phyloP scores from a whole-genome alignment of 1,140 invertebrate species.

The Palaemon carinicauda region DNA sequence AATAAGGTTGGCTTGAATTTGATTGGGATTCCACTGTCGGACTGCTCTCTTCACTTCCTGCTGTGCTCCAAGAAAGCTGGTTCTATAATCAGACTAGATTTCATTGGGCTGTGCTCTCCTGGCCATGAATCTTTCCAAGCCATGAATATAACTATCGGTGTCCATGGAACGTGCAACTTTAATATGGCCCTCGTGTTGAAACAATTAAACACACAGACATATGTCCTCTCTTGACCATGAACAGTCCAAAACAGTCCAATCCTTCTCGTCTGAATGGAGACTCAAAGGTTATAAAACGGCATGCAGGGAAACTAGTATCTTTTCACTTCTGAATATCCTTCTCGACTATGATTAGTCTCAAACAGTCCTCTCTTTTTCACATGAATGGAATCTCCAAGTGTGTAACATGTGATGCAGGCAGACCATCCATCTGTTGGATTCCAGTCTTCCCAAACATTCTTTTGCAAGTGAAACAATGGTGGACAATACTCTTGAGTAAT shows the following conservation, averaged over 20 bases:
- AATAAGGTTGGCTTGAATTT: neutral
- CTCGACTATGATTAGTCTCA: no score
- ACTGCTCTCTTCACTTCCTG: neutral
- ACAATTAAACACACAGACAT: neutral
- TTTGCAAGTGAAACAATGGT: no score
- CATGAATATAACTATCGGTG: conserved; percentile 3
- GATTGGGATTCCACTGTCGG: neutral
- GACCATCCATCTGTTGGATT: no score
- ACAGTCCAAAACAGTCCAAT: conserved; percentile 17
- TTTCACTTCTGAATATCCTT: no score
- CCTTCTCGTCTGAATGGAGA: conserved; percentile 11
- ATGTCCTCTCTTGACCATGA: neutral
- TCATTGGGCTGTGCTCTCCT: neutral
- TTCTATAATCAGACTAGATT: neutral
- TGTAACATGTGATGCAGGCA: no score
- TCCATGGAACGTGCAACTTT: neutral
- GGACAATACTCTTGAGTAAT: no score
- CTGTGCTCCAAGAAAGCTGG: neutral
- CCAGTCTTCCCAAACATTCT: no score
- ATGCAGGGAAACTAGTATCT: neutral
- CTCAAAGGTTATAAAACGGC: neutral
- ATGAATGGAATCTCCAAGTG: no score
- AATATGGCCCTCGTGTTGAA: neutral
- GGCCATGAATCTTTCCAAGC: neutral
- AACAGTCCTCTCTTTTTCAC: no score